Base-by-base conservation (phyloP, 2,113 vertebrate species). In the Cynoglossus semilaevis region DNA sequence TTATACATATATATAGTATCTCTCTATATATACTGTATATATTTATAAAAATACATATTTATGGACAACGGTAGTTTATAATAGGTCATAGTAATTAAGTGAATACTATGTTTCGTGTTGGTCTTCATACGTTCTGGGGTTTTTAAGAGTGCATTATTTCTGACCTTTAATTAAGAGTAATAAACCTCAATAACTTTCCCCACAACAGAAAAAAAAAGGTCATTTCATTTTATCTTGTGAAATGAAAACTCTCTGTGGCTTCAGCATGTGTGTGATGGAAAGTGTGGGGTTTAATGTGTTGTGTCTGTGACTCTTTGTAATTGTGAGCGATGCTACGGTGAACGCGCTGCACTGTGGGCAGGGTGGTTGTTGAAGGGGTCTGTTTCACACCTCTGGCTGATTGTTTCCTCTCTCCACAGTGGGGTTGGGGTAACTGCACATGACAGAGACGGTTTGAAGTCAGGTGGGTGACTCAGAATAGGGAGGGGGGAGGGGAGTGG, bases 371-470 rank as follows among this genome's bases (percentile, higher is more conserved):
- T 47, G 7, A 58, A 52, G 3, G 6, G 16, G 51, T 69, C 44
- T 50, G 10, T 54, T 62, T 42, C 0, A 42, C 51, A 67, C 19
- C n/a, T 58, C 35, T 42, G 7, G 2, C n/a, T 41, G 46, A 78
- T 15, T 37, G 29, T 77, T 85, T 82, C 86, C 78, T 34, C n/a
- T 64, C 44, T 40, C 45, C 41, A 29, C 15, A 15, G 2, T 44
- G 63, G 7, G 19, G 59, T 46, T 47, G 4, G 38, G 47, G 37
- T 35, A 17, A 53, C 11, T 50, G 5, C 22, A 6, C 58, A 46
- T 62, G 34, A 37, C 38, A 0, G 16, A 55, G 68, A 72, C 42
- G 15, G 15, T n/a, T 18, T 38, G 14, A 18, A 45, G 48, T 36
- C 35, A 35, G 16, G 58, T 17, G 34, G 16, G 34, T 7, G 34